Evolutionary conservation across 2,797 vertebrate genomes (phyloP).

Genomic region (Distichodus sexfasciatus): DNA sequence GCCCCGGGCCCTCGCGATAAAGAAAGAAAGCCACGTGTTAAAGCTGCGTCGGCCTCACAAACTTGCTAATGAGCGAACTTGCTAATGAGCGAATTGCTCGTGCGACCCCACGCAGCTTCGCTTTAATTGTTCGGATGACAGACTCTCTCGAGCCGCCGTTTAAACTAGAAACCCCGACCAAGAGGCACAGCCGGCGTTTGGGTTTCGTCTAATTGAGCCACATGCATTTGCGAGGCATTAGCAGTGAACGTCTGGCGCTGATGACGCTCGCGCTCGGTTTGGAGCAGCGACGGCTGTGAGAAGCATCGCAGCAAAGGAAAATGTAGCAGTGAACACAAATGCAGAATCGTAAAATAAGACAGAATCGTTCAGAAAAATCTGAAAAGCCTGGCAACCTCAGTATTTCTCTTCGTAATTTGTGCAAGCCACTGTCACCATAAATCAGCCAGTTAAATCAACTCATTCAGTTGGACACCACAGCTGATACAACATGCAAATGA

Average conservation of each 20-base stretch:
- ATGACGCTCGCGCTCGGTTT: conserved; percentile 8
- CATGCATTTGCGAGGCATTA: conserved; percentile 74
- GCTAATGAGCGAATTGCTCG: conserved; percentile 75
- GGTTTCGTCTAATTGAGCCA: conserved; percentile 87
- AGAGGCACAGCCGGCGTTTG: conserved; percentile 79
- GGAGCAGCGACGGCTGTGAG: conserved; percentile 21
- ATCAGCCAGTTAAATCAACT: neutral
- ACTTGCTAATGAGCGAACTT: conserved; percentile 72
- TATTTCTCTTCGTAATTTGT: neutral
- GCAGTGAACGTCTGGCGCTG: conserved; percentile 31
- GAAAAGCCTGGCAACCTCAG: neutral
- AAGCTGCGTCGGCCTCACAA: conserved; percentile 79
- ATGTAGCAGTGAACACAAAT: conserved; percentile 15
- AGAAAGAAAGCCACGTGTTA: conserved; percentile 61
- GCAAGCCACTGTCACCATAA: neutral
- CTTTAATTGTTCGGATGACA: conserved; percentile 79
- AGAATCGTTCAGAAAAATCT: neutral
- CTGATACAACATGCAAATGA: no score
- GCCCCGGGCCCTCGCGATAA: conserved; percentile 1
- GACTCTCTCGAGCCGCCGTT: conserved; percentile 82
- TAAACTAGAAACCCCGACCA: conserved; percentile 82
- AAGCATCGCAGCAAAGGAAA: conserved; percentile 5
- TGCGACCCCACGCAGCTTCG: conserved; percentile 78
- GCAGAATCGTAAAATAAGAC: neutral
- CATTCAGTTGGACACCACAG: no score